These are phyloP conservation scores for Passerculus sandwichensis DNA, from an alignment of 2,797 vertebrate genomes.

Conservation along the genomic window DNA sequence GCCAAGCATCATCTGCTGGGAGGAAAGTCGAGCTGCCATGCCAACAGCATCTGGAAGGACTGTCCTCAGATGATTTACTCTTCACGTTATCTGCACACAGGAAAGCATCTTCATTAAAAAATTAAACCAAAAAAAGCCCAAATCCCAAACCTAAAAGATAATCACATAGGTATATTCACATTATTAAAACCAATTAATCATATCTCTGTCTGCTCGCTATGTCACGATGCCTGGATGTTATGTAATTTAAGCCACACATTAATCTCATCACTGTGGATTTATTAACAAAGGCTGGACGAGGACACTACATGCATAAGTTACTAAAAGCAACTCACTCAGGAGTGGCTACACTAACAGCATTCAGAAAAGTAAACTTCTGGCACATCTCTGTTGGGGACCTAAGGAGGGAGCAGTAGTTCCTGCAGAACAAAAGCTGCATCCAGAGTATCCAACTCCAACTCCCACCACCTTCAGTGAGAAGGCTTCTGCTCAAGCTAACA, in stretches of 20 bases:
- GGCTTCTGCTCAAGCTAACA: background rate
- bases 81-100: constrained; percentile 5
- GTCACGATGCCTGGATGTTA: background rate
- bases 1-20: background rate
- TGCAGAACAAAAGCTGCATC: background rate
- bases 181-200: constrained; percentile 36
- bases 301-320: background rate
- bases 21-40: background rate
- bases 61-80: constrained; percentile 49
- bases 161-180: constrained; percentile 7
- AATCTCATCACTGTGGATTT: constrained; percentile 28
- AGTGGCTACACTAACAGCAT: background rate
- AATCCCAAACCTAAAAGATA: background rate
- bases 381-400: background rate
- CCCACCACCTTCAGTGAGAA: background rate
- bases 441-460: background rate
- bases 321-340: background rate
- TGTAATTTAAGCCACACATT: constrained; percentile 34
- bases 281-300: background rate
- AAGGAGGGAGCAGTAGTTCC: background rate
- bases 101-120: background rate
- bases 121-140: background rate
- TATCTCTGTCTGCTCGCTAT: background rate
- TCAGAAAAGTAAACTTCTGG: background rate
- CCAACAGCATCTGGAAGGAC: constrained; percentile 44